Evolutionary conservation across 2,888 invertebrate genomes (phyloP).

Genomic region (Epinotia ramella): DNA sequence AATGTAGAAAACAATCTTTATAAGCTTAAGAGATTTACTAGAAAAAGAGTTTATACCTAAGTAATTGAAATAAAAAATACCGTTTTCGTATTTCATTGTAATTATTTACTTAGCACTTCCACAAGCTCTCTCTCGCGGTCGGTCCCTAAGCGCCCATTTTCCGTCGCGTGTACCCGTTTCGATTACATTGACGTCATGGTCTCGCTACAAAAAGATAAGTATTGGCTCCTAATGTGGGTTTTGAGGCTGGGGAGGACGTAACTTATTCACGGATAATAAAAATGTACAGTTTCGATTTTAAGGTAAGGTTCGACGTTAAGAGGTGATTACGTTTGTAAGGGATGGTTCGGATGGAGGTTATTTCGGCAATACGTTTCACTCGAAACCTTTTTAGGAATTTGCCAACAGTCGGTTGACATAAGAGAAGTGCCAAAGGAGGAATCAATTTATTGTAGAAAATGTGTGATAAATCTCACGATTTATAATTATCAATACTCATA

Average conservation of each 20-base stretch:
- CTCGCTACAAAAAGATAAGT: conserved; percentile 72
- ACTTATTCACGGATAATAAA: conserved; percentile 56
- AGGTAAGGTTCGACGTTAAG: conserved; percentile 41
- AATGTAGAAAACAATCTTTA: no score
- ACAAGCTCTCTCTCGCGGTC: conserved; percentile 33
- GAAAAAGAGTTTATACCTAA: no score
- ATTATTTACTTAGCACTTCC: conserved; percentile 28
- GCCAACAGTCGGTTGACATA: not conserved
- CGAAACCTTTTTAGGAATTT: conserved; percentile 10
- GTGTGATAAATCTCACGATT: no score
- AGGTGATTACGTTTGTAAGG: conserved; percentile 41
- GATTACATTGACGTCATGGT: conserved; percentile 73
- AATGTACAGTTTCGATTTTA: conserved; percentile 47
- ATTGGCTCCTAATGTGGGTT: conserved; percentile 71
- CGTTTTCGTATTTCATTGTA: not conserved
- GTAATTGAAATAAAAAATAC: not conserved
- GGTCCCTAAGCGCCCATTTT: conserved; percentile 68
- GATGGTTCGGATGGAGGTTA: conserved; percentile 20
- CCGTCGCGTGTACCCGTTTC: conserved; percentile 67
- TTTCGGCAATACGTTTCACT: conserved; percentile 24
- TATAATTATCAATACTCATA: no score
- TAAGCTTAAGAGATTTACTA: no score
- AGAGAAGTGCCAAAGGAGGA: not conserved
- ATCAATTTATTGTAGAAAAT: not conserved
- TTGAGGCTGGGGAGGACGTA: conserved; percentile 61